phyloP scores from a whole-genome alignment of 92 coral and sea anemone species.

The Virgularia gustaviana region DNA sequence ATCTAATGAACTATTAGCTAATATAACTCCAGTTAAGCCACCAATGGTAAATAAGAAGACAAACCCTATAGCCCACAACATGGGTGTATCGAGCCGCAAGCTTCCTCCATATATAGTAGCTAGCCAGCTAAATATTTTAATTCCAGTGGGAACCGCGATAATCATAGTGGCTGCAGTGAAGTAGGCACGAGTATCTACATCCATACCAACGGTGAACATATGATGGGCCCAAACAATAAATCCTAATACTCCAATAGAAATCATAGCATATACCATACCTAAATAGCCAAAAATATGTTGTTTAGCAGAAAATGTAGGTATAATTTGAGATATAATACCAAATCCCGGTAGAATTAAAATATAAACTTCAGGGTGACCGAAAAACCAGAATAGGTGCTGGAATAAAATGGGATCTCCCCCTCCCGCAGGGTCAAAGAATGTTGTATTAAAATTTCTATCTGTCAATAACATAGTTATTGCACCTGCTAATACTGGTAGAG shows the following conservation, averaged over 20 bases:
- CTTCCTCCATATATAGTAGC: slow-evolving; percentile 40
- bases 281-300: slow-evolving; percentile 24
- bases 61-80: slow-evolving; percentile 43
- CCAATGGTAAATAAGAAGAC: slow-evolving; percentile 36
- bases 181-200: slow-evolving; percentile 39
- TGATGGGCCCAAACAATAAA: slow-evolving; percentile 24
- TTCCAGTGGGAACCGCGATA: slow-evolving; percentile 38
- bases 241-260: slow-evolving; percentile 12
- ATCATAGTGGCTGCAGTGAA: slow-evolving; percentile 37
- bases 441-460: slow-evolving; percentile 40
- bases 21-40: slow-evolving; percentile 40
- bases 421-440: slow-evolving; percentile 41
- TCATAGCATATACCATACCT: slow-evolving; percentile 15
- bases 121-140: slow-evolving; percentile 35
- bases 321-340: slow-evolving; percentile 36
- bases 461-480: slow-evolving; percentile 35
- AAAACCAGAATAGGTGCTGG: slow-evolving; percentile 34
- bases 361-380: slow-evolving; percentile 38
- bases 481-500: slow-evolving; percentile 40
- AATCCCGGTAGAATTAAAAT: slow-evolving; percentile 32
- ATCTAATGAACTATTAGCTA: slow-evolving; percentile 42
- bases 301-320: slow-evolving; percentile 36
- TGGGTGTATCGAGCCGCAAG: slow-evolving; percentile 35
- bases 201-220: slow-evolving; percentile 45
- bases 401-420: slow-evolving; percentile 35